Conservation (phyloP, 2,113 vertebrate species). For the Malurus alboscapulatus region DNA sequence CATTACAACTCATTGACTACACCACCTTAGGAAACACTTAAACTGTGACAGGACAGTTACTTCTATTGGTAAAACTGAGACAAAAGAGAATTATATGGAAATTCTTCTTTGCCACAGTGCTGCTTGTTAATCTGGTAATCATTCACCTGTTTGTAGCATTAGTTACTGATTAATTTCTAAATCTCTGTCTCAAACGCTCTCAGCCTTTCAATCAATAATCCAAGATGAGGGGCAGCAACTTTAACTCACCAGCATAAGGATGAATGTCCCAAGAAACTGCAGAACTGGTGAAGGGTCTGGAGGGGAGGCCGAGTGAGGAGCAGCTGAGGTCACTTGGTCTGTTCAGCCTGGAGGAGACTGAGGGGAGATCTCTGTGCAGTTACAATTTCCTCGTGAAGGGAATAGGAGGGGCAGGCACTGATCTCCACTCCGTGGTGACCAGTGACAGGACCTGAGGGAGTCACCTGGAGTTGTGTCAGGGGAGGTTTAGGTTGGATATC, state of each 20-base stretch:
- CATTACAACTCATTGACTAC: background rate
- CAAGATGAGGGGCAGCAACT: background rate
- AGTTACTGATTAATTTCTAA: background rate
- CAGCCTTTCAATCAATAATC: background rate
- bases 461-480: background rate
- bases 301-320: rapidly evolving
- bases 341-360: background rate
- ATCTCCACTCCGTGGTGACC: background rate
- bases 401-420: background rate
- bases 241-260: background rate
- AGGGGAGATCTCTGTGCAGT: rapidly evolving
- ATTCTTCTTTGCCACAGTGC: rapidly evolving
- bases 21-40: background rate
- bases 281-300: background rate
- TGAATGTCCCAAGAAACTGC: background rate
- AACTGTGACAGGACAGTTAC: background rate
- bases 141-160: background rate
- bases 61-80: background rate
- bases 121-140: background rate
- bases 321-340: background rate
- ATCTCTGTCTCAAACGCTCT: background rate
- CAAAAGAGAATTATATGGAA: background rate
- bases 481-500: background rate
- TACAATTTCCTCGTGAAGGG: rapidly evolving
- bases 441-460: rapidly evolving